Base-by-base conservation (phyloP, 53 echinoderm and acorn worm genomes). In the Echinarachnius parma region DNA sequence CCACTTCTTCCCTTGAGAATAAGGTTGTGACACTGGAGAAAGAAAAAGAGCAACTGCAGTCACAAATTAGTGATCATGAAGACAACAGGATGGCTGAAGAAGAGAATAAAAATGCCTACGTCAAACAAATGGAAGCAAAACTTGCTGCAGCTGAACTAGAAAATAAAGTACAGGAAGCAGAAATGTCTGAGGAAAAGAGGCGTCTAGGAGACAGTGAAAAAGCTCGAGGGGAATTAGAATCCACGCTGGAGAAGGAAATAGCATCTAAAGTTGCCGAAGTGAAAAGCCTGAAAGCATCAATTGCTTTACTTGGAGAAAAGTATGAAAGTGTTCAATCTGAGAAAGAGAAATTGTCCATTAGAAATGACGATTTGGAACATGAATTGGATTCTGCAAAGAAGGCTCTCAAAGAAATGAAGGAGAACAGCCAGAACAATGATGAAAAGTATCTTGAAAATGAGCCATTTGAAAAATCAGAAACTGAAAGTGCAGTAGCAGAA, bases 41-140 rank as follows among this genome's bases (percentile, higher is more conserved):
- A 21, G 53, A 68, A 49, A 72, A 37, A 5, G 18, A 23, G 0
- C 16, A 57, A 2, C 46, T 72, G 3, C 57, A 57, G 28, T 23
- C 23, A 19, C 74, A 39, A 29, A 24, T 72, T 16, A 5, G 31
- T 53, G 15, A 69, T 34, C 26, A 31, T 24, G 65, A 75, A 63
- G 72, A 57, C 13, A 26, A 15, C 27, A 1, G 62, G 72, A 52
- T 21, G n/a, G 56, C 30, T n/a, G 62, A 67, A 46, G 13, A 66
- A 24, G 31, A 71, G 15, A 42, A 63, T 11, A 64, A 37, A 62
- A 71, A 80, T 3, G 63, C 78, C 21, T 58, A 75, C 9, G 58
- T 77, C 35, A 47, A 52, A 45, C 20, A 74, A 21, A 60, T 82
- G 34, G 29, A 86, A 62, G 78, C 69, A 86, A 62, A 78, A 67